phyloP scores from a whole-genome alignment of 2,113 vertebrate genomes.

The Epinephelus cyanopodus region DNA sequence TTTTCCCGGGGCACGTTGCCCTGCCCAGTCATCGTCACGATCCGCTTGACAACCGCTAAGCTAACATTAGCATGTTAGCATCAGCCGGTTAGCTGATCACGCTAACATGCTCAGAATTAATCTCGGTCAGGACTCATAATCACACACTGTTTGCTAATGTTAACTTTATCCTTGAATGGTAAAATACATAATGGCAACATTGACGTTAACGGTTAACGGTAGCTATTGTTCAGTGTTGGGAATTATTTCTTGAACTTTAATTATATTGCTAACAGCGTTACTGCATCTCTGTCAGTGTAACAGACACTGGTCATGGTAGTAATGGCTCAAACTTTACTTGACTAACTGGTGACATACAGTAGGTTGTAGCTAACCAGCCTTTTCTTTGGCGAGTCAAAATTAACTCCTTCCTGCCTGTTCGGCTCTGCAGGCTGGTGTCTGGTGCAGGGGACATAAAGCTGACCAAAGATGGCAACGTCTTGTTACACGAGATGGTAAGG shows the following conservation, averaged over 20 bases:
- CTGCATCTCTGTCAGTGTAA: not conserved
- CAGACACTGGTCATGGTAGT: not conserved
- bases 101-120: not conserved
- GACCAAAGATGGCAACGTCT: constrained; percentile 98
- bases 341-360: not conserved
- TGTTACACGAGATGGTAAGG: constrained; percentile 98
- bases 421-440: constrained; percentile 91
- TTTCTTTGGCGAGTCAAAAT: not conserved
- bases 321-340: too few relatives aligned
- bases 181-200: not conserved
- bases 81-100: not conserved
- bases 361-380: not conserved
- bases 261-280: too few relatives aligned
- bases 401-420: constrained; percentile 21
- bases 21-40: constrained; percentile 66
- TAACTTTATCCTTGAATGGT: rapidly evolving
- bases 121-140: not conserved
- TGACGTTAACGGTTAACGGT: not conserved
- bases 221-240: not conserved
- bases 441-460: constrained; percentile 97
- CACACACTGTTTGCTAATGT: rapidly evolving
- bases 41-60: constrained; percentile 14
- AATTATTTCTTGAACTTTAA: not conserved
- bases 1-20: constrained; percentile 58
- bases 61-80: constrained; percentile 61